Evolutionary conservation across 2,888 invertebrate species (phyloP).

Genomic region (Macrophya alboannulata): DNA sequence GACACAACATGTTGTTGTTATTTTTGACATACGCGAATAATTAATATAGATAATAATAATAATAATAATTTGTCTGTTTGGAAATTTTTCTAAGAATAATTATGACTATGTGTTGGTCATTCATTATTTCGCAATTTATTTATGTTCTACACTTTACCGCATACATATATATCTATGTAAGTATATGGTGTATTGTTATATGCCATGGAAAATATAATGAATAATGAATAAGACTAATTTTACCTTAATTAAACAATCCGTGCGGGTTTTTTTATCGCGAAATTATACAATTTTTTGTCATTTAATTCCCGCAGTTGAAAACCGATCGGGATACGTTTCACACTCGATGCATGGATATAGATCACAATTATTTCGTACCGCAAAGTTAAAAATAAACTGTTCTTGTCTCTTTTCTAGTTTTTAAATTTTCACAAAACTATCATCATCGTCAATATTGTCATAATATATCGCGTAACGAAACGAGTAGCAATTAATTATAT

Average conservation of each 20-base stretch:
- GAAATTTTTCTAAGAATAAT: too few species aligned
- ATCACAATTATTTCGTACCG: too few species aligned
- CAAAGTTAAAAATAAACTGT: too few species aligned
- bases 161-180: too few species aligned
- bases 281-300: background rate
- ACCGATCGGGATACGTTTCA: background rate
- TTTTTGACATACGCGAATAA: background rate
- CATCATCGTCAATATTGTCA: background rate
- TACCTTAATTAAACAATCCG: conserved; percentile 11
- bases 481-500: background rate
- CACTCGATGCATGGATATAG: background rate
- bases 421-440: conserved; percentile 1
- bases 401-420: background rate
- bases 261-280: background rate
- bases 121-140: too few species aligned
- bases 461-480: background rate
- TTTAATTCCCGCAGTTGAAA: background rate
- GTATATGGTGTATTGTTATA: too few species aligned
- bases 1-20: background rate
- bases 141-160: too few species aligned
- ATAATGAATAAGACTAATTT: background rate
- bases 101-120: too few species aligned
- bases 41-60: background rate
- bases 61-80: background rate
- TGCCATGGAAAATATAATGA: background rate